Conservation (phyloP, 1,140 invertebrate genomes). For the Helicorthomorpha holstii region DNA sequence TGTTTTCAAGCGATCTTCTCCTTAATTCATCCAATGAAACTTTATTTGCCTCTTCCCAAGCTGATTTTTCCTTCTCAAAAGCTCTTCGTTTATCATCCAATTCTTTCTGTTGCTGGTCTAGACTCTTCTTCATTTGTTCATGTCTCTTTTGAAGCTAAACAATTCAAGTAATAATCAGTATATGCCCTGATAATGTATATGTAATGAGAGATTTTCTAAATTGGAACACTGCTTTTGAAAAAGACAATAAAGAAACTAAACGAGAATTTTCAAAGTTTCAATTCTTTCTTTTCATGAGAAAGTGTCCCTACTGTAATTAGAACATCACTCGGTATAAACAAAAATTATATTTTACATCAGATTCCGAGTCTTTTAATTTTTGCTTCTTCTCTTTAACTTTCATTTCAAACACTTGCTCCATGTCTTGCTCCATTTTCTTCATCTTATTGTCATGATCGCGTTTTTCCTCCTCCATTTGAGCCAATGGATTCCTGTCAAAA, state of each 20-base stretch:
- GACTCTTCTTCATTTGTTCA: constrained; percentile 46
- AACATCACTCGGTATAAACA: too few relatives aligned
- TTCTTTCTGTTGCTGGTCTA: constrained; percentile 77
- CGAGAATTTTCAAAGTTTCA: too few relatives aligned
- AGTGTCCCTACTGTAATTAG: too few relatives aligned
- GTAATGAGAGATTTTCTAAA: too few relatives aligned
- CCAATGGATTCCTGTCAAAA: constrained; percentile 81
- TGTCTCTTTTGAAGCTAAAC: constrained; percentile 47
- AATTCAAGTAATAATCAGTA: too few relatives aligned
- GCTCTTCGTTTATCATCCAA: constrained; percentile 71
- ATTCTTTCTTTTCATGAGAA: too few relatives aligned
- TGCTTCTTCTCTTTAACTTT: constrained; percentile 85
- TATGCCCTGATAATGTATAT: too few relatives aligned
- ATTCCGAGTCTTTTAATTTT: constrained; percentile 80
- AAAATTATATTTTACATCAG: constrained; percentile 56
- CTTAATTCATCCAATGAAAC: constrained; percentile 70
- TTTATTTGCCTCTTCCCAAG: constrained; percentile 79
- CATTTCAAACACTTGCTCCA: constrained; percentile 87
- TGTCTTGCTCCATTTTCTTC: constrained; percentile 90
- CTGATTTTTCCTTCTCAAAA: constrained; percentile 65
- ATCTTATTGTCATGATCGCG: constrained; percentile 87
- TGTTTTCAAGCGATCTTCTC: constrained; percentile 62
- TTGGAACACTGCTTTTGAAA: too few relatives aligned
- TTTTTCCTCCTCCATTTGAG: constrained; percentile 96
- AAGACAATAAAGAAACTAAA: too few relatives aligned